Evolutionary conservation across 2,797 vertebrate species (phyloP).

Genomic region (Semotilus atromaculatus): DNA sequence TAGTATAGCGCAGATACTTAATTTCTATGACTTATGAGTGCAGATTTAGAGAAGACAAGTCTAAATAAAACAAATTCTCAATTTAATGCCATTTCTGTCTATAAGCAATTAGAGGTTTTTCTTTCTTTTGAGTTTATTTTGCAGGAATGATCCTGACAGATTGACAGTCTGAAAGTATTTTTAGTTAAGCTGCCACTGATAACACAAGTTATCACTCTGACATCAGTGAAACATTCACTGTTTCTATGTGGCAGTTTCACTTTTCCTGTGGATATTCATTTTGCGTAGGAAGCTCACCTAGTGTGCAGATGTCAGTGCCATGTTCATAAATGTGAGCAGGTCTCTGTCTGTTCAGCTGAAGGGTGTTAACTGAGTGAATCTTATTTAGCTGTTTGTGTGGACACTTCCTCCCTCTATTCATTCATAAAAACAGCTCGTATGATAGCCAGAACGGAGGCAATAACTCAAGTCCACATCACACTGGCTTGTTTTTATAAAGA

Average conservation of each 20-base stretch:
- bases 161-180: not conserved
- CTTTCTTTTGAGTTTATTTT: not conserved
- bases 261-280: slow-evolving; percentile 52
- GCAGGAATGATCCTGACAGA: not conserved
- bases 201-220: slow-evolving; percentile 3
- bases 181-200: not conserved
- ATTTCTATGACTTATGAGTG: not conserved
- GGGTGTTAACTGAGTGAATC: slow-evolving; percentile 23
- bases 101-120: not conserved
- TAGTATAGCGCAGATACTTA: not conserved
- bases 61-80: not conserved
- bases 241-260: slow-evolving; percentile 17
- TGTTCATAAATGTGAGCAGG: not conserved
- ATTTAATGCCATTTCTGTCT: not conserved
- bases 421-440: slow-evolving; percentile 1
- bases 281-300: slow-evolving; percentile 42
- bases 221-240: slow-evolving; percentile 4
- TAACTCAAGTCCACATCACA: not conserved
- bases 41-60: not conserved
- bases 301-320: slow-evolving; percentile 8
- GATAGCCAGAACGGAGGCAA: not conserved
- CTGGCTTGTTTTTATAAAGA: not conserved
- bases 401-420: not conserved
- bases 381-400: not conserved
- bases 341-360: slow-evolving; percentile 11